These are phyloP conservation scores for Cenopis cana DNA, from an alignment of 2,888 invertebrate species.

Conservation along the genomic window DNA sequence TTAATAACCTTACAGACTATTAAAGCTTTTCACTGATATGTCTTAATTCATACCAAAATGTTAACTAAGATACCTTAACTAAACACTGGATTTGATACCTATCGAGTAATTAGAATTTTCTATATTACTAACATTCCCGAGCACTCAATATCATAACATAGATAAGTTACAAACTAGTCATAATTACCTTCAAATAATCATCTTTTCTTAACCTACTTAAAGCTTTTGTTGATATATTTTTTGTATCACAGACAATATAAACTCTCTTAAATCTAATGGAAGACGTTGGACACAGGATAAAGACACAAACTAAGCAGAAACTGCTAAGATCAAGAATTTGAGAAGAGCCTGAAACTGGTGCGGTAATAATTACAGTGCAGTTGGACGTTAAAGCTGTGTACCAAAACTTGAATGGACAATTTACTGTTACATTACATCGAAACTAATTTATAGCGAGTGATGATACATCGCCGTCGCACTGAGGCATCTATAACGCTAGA, in stretches of 20 bases:
- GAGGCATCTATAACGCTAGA: conserved; percentile 52
- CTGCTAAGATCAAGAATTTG: conserved; percentile 56
- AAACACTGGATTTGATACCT: conserved; percentile 40
- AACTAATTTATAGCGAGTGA: conserved; percentile 65
- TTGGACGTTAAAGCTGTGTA: conserved; percentile 81
- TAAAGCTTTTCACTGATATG: conserved; percentile 69
- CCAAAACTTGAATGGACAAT: conserved; percentile 79
- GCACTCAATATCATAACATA: conserved; percentile 44
- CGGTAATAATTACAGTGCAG: conserved; percentile 80
- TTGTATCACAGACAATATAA: conserved; percentile 72
- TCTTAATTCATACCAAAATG: conserved; percentile 46
- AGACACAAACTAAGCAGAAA: conserved; percentile 51
- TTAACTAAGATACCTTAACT: conserved; percentile 26
- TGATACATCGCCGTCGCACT: conserved; percentile 56
- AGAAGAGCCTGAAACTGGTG: conserved; percentile 71
- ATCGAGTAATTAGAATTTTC: conserved; percentile 41
- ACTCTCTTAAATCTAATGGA: conserved; percentile 72
- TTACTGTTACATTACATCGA: conserved; percentile 64
- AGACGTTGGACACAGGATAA: conserved; percentile 70
- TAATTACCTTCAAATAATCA: conserved; percentile 48
- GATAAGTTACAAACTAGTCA: conserved; percentile 31
- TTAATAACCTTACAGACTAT: conserved; percentile 58
- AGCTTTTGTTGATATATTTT: conserved; percentile 67
- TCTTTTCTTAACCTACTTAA: conserved; percentile 64
- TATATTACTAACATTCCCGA: conserved; percentile 45